Evolutionary conservation across 2,888 invertebrate genomes (phyloP), one percentile per base, ranked within the genome.

Genomic region (Therioaphis trifolii): DNA sequence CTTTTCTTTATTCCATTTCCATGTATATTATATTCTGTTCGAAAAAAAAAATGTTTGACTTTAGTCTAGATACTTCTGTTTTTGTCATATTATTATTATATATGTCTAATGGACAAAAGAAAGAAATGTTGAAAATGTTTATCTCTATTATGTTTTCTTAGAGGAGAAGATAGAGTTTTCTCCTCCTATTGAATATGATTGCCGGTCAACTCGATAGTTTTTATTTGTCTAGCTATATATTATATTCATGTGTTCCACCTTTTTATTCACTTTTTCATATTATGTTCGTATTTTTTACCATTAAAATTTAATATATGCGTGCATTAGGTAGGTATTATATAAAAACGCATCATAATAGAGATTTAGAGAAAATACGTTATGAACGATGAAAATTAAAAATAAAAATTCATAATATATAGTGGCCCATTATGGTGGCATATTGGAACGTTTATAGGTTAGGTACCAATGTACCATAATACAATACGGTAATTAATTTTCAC

Each of bases 51-150:
- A 69, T 79, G n/a, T 71, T 69, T 58, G 35, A 55, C 43, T 63
- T 15, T 49, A 72, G 61, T 49, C 49, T 2, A 27, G 77, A 35
- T 29, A 40, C 66, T 68, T 78, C 68, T 78, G 78, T 78, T 78
- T 78, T 78, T 78, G 78, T 78, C 78, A 78, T 78, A 66, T 78
- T 78, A 78, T 78, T 78, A 68, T 74, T 80, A 71, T 80, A 78
- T 78, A 40, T 55, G 58, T 63, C 40, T 58, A 7, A 15, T 29
- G 12, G 49, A 18, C 77, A 21, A 40, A 21, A 2, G 63, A 46
- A 46, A 63, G 18, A 5, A 43, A 24, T 7, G 49, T 49, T 9
- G 58, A 35, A 24, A 66, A 77, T 55, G 55, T 78, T 55, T 68
- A 78, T 68, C 78, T 78, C 78, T 66, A 78, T 78, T 68, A 78